Evolutionary conservation across 2,797 vertebrate species (phyloP).

Genomic region (Etheostoma perlongum): DNA sequence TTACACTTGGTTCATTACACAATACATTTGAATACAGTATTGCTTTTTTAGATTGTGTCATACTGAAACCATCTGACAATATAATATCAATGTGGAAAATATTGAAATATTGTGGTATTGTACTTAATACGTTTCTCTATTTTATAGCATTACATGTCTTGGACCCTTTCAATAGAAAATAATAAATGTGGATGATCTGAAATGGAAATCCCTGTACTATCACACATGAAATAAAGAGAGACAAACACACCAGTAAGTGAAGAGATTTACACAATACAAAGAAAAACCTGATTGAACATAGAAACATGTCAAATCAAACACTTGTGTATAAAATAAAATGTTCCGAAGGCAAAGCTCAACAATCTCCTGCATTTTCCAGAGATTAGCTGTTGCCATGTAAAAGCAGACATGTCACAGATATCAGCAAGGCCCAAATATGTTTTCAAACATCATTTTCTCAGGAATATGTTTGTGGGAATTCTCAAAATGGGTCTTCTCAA

Average conservation of each 20-base stretch:
- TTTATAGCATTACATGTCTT: slow-evolving; percentile 37
- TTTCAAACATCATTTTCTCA: slow-evolving; percentile 11
- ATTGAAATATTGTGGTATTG: background rate
- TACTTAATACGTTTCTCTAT: slow-evolving; percentile 3
- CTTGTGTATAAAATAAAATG: slow-evolving; percentile 51
- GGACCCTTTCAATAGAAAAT: slow-evolving; percentile 54
- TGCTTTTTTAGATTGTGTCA: slow-evolving; percentile 21
- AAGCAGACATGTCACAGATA: slow-evolving; percentile 53
- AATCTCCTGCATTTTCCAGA: slow-evolving; percentile 24
- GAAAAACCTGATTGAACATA: slow-evolving; percentile 33
- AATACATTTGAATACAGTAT: slow-evolving; percentile 5
- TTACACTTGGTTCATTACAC: background rate
- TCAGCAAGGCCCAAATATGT: slow-evolving; percentile 66
- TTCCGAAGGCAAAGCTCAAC: slow-evolving; percentile 54
- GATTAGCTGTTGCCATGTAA: slow-evolving; percentile 22
- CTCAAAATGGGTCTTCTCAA: slow-evolving; percentile 9
- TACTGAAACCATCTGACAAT: slow-evolving; percentile 7
- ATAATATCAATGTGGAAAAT: background rate
- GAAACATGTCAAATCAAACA: slow-evolving; percentile 57
- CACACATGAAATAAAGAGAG: slow-evolving; percentile 28
- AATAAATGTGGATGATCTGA: slow-evolving; percentile 23
- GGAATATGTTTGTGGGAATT: slow-evolving; percentile 3
- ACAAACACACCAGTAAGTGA: slow-evolving; percentile 34
- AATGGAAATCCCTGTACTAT: slow-evolving; percentile 6
- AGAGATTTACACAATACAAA: slow-evolving; percentile 56